Evolutionary conservation across 2,113 vertebrate genomes (phyloP), one percentile per base, ranked within the genome.

Genomic region (Pelecanus crispus): DNA sequence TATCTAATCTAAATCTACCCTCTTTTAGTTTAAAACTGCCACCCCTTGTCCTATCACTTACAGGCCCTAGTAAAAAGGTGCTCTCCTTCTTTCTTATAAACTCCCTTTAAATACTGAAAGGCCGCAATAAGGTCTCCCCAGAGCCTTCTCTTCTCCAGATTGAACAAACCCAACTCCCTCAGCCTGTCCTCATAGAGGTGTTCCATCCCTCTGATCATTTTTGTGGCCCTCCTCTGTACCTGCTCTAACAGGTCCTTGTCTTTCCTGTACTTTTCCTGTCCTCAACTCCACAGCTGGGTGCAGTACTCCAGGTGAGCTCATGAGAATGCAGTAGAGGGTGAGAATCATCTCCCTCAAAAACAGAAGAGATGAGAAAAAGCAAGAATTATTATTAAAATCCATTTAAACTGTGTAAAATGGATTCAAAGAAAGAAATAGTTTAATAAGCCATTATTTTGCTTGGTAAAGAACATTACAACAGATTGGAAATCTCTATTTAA

Each of bases 101-200:
- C 6, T 15, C 32, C 20, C 25, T 81, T 66, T 32, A 58, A 13
- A 5, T 20, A 26, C 6, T 47, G 42, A 26, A 68, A 81, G 13
- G 16, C 21, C 2, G 2, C 16, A 25, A 31, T 11, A 31, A 68
- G 32, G 6, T 68, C 21, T 49, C 20, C 28, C 4, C 1, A 1
- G 13, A 49, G 8, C 63, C 42, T 68, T 47, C 34, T 32, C 19
- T 44, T 44, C 56, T 47, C 17, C 18, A 71, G 44, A 14, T 29
- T 71, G 36, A 61, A 71, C 9, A 24, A 29, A 2, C 9, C 13
- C 59, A 63, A 28, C 18, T 80, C 24, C 50, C n/a, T n/a, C 61
- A 53, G 34, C 26, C 52, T 38, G 16, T 68, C 52, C 1, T 38
- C 28, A 11, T 2, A 40, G 13, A 61, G 36, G 6, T 63, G 15